Conservation (phyloP, 2,888 invertebrate genomes). For the Auanema freiburgensis region DNA sequence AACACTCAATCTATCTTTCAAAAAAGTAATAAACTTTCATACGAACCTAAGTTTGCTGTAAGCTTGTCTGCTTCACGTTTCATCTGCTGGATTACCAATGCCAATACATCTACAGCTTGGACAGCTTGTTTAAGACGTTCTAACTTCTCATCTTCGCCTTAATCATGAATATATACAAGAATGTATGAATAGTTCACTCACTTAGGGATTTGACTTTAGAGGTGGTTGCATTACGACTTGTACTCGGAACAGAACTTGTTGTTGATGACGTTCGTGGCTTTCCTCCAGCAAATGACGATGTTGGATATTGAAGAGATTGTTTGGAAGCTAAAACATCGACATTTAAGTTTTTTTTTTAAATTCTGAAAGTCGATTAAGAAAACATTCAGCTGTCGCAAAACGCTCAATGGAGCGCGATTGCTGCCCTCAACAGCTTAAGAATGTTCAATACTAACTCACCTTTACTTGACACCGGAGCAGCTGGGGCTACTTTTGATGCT, state of each 20-base stretch:
- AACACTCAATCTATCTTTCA: not conserved
- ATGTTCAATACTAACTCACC: not conserved
- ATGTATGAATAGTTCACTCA: not conserved
- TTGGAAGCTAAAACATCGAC: conserved; percentile 10
- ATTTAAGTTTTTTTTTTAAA: not conserved
- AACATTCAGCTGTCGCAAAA: conserved; percentile 12
- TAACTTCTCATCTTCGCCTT: conserved; percentile 33
- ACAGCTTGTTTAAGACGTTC: conserved; percentile 23
- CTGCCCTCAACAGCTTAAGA: too few species aligned
- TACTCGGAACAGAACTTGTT: conserved; percentile 7
- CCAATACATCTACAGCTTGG: conserved; percentile 24
- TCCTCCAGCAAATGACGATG: conserved; percentile 40
- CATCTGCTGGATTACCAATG: conserved; percentile 19
- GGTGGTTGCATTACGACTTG: conserved; percentile 12
- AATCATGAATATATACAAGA: not conserved
- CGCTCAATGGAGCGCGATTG: too few species aligned
- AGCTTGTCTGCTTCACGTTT: conserved; percentile 14
- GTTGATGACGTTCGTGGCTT: conserved; percentile 5
- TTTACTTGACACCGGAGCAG: not conserved
- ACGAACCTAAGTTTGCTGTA: not conserved
- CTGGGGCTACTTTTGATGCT: conserved; percentile 2
- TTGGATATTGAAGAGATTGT: conserved; percentile 22
- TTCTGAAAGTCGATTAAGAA: conserved; percentile 3
- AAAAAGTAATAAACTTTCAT: not conserved
- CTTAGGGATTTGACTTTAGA: not conserved